These are phyloP conservation scores for Poeciliopsis presidionis DNA, from an alignment of 2,797 vertebrate species.

Conservation along the genomic window DNA sequence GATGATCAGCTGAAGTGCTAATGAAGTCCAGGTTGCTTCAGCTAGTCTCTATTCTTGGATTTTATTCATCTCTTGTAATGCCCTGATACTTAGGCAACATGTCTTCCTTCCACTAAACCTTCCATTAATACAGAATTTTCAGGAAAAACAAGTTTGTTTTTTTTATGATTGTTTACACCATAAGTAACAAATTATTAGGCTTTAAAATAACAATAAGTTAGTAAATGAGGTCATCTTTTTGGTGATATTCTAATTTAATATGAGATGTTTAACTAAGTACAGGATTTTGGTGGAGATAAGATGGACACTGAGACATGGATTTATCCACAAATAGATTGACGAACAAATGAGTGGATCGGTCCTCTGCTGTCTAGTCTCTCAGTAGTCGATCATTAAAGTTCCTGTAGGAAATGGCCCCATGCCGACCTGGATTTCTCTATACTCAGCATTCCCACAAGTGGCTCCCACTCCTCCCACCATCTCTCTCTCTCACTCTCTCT, in stretches of 20 bases:
- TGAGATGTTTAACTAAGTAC: neutral
- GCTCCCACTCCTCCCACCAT: conserved; percentile 15
- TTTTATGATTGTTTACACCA: neutral
- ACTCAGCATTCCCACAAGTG: conserved; percentile 63
- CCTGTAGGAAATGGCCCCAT: conserved; percentile 20
- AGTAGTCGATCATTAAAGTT: neutral
- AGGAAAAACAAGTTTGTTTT: neutral
- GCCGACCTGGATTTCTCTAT: conserved; percentile 51
- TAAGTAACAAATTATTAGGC: neutral
- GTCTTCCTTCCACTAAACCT: neutral
- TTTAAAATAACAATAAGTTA: neutral
- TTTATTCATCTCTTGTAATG: neutral
- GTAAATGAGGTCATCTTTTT: neutral
- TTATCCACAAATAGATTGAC: neutral
- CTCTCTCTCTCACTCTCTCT: neutral
- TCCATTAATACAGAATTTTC: neutral
- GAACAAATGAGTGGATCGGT: neutral
- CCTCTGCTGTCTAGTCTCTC: neutral
- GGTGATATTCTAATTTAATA: neutral
- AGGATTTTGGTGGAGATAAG: neutral
- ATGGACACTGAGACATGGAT: neutral
- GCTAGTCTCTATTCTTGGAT: neutral
- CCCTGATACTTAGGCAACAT: neutral
- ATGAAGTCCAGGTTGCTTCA: neutral
- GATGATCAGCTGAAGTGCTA: neutral